Conservation (phyloP, 1,140 invertebrate species). For the Atta cephalotes region DNA sequence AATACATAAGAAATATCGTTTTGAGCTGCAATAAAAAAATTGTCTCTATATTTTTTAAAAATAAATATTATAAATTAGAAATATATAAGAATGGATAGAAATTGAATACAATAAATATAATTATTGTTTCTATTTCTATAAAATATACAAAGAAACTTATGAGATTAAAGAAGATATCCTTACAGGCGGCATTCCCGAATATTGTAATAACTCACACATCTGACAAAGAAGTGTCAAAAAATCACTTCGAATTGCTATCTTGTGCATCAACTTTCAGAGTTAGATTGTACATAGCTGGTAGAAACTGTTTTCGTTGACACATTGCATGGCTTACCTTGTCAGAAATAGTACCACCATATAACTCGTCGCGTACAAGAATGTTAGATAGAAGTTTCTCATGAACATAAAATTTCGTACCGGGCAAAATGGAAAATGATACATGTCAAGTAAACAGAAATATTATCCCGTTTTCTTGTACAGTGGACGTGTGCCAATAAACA, state of each 20-base stretch:
- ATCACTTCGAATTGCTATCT: constrained; percentile 19
- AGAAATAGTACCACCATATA: background rate
- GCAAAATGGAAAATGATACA: constrained; percentile 20
- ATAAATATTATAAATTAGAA: background rate
- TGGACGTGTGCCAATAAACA: constrained; percentile 28
- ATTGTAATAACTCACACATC: constrained; percentile 34
- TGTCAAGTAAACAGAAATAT: constrained; percentile 40
- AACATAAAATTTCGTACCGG: constrained; percentile 2
- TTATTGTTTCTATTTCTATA: background rate
- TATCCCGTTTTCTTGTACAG: constrained; percentile 6
- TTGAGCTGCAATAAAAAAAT: background rate
- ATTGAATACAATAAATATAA: background rate
- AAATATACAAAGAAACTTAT: background rate
- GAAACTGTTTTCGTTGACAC: constrained; percentile 45
- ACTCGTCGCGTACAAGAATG: background rate
- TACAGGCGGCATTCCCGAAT: background rate
- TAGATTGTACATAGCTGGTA: background rate
- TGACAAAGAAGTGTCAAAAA: constrained; percentile 38
- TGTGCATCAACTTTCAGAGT: constrained; percentile 12
- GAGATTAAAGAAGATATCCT: background rate
- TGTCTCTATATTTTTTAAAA: background rate
- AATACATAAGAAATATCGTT: background rate
- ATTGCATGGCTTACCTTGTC: constrained; percentile 3
- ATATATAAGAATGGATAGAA: background rate
- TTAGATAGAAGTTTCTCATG: constrained; percentile 21